Evolutionary conservation across 2,888 invertebrate genomes (phyloP).

Genomic region (Eucera pruinosa): DNA sequence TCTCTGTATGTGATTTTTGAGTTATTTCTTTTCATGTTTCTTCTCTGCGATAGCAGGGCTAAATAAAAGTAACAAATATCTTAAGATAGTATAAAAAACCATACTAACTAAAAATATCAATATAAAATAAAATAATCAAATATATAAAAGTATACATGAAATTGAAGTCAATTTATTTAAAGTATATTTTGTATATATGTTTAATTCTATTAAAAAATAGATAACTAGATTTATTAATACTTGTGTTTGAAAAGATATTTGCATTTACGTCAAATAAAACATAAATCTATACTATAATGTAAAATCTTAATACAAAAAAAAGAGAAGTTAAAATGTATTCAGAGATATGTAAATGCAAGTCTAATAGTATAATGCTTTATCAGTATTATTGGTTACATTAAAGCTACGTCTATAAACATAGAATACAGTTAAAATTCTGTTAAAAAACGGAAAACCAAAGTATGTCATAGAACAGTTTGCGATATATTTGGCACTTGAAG

Average conservation of each 20-base stretch:
- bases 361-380: slow-evolving; percentile 24
- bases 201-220: not conserved
- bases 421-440: slow-evolving; percentile 6
- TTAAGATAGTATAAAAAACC: not conserved
- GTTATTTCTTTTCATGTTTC: not conserved
- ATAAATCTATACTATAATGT: not conserved
- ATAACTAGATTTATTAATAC: not conserved
- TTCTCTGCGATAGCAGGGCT: not conserved
- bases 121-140: not conserved
- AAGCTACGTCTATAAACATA: slow-evolving; percentile 43
- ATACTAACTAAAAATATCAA: not conserved
- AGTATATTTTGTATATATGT: not conserved
- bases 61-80: not conserved
- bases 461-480: slow-evolving; percentile 30
- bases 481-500: slow-evolving; percentile 48
- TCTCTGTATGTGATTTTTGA: slow-evolving; percentile 18
- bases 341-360: slow-evolving; percentile 53
- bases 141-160: slow-evolving; percentile 9
- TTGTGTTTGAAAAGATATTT: not conserved
- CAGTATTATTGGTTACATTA: slow-evolving; percentile 36
- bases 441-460: slow-evolving; percentile 35
- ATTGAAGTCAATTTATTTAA: slow-evolving; percentile 4
- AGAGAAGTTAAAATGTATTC: slow-evolving; percentile 29
- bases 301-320: slow-evolving; percentile 6
- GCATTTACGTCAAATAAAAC: slow-evolving; percentile 5